Evolutionary conservation across 2,888 invertebrate species (phyloP), one percentile per base, ranked within the genome.

Genomic region (Cabera pusaria): DNA sequence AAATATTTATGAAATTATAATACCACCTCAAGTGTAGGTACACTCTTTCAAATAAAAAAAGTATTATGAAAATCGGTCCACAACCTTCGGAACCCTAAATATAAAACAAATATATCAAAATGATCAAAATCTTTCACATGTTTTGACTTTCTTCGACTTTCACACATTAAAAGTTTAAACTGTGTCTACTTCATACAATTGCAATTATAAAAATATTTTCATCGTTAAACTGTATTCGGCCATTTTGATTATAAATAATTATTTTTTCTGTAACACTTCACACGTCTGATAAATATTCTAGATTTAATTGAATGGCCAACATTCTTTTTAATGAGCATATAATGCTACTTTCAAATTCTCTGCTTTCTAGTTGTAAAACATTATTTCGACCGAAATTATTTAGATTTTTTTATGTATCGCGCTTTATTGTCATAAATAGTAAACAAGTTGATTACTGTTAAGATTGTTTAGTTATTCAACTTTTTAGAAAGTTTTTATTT

Each of bases 301-400:
- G 50, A 55, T 65, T 60, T 64, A 71, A 73, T 71, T 70, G 72
- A 72, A 72, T 66, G 68, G 56, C 52, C 55, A 35, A 56, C 53
- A 56, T 60, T 11, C 22, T 23, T 24, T 57, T 65, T 72, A 73
- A 75, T 75, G 67, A 70, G 58, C 20, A 26, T 7, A 24, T 52
- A 27, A 45, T 44, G 29, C 21, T 52, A 46, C 69, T 64, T 65
- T 72, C 71, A 59, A 60, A 69, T 67, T 60, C 56, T 64, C 59
- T 35, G 67, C 80, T 82, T 81, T 82, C 81, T 75, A 75, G 72
- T 78, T 76, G 76, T 81, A 77, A 73, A 78, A 45, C 34, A 41
- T 23, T 39, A 39, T 29, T 39, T 43, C 26, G 22, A 24, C 33
- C 36, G 32, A 43, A 49, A 47, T 38, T 43, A 25, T 46, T 48